Base-by-base conservation (phyloP, 2,888 invertebrate species). In the Eledona agricola region DNA sequence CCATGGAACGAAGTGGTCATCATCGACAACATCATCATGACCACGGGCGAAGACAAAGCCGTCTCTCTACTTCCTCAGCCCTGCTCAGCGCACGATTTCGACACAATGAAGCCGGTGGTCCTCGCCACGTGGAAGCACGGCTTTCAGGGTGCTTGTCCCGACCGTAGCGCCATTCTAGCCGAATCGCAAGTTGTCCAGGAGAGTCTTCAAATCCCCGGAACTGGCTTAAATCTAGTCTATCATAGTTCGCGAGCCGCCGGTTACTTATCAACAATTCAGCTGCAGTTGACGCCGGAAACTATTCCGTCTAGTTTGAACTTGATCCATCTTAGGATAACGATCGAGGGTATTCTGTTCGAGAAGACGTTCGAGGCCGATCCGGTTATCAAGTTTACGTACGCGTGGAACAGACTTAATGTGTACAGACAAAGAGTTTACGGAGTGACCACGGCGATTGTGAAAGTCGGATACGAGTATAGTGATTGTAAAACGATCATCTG, bases 1-100 rank as follows among this genome's bases (percentile, higher is more conserved):
- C 96, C 97, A 4, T 96, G 97, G 94, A 98, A 99, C 79, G 93
- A 94, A 85, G 95, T 99, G 60, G 92, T 98, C 38, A 94, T 94
- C 62, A 93, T 94, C 63, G 94, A 95, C 67, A 91, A 95, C 70
- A 86, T 89, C 28, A 86, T 94, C 20, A 81, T 89, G 57, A 90
- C 92, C 87, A 86, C 88, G 38, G 85, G 87, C 1, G 93, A 94
- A 58, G 93, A 93, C 64, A 90, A 90, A 71, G 75, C 82, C 2
- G 75, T 83, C 25, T 74, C 80, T 28, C 80, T 82, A 1, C 80
- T 86, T 0, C 85, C 89, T 0, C 90, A 91, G 68, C 88, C 91
- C 0, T 95, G 95, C 70, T 81, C 86, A 11, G 88, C 89, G 0
- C 95, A 95, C 72, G 92, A 95, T 78, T 95, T 93, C 74, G 94